A percentile compares a stretch with the other conserved stretches of the same genome.
Conservation (phyloP, 2,797 vertebrate species). For the Cheirogaleus major region DNA sequence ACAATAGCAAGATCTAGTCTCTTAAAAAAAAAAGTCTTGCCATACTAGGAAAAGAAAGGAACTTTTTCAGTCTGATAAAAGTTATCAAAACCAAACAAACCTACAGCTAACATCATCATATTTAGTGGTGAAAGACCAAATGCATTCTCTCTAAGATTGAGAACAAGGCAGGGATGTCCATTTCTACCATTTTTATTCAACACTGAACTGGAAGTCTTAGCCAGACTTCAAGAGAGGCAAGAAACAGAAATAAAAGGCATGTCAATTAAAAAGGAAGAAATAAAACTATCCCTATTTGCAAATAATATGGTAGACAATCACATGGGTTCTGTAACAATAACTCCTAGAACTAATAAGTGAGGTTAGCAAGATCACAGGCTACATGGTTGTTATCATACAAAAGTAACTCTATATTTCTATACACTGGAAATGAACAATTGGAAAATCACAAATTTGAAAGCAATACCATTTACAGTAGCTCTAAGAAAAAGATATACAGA, state of each 20-base stretch:
- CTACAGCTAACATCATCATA: neutral
- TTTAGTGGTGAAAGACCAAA: neutral
- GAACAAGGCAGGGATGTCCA: neutral
- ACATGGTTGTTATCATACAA: neutral
- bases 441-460: neutral
- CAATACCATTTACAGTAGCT: neutral
- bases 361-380: neutral
- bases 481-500: neutral
- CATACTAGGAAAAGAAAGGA: neutral
- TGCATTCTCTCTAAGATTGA: neutral
- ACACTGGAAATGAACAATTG: neutral
- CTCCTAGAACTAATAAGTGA: neutral
- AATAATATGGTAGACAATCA: neutral
- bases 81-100: neutral
- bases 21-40: neutral
- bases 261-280: neutral
- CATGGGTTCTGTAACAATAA: neutral
- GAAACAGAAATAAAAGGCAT: neutral
- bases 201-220: neutral
- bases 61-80: neutral
- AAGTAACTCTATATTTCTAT: neutral
- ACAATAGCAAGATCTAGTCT: neutral
- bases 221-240: neutral
- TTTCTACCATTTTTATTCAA: neutral
- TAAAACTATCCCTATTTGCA: neutral